Evolutionary conservation across 2,113 vertebrate species (phyloP), one percentile per base, ranked within the genome.

Genomic region (Formicarius rufipectus): DNA sequence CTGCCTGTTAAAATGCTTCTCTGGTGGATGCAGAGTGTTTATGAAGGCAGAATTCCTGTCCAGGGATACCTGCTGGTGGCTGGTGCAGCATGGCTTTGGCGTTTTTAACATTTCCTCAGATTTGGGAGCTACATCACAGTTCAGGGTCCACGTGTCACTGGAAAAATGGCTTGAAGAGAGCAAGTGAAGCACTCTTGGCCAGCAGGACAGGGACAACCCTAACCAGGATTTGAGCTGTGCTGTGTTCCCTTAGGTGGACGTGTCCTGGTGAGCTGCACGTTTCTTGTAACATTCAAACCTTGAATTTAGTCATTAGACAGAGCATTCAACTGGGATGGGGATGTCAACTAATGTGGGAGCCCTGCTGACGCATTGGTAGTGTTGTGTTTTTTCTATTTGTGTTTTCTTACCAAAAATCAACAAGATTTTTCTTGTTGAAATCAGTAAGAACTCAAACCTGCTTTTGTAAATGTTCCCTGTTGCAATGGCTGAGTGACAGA

Each of bases 301-400:
- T 63, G 39, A 88, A 16, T 58, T 35, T 14, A n/a, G 30, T 35
- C 4, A 14, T 56, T 22, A 40, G 33, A 56, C 64, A 22, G 40
- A 35, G 40, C 2, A 0, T 30, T n/a, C n/a, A n/a, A 4, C 31
- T 45, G 64, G 30, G 17, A 16, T 1, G 1, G 37, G 27, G 35
- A 17, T 39, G 33, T 74, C 9, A 55, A 2, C 47, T 53, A 3
- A 5, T 0, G 1, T 6, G 23, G 42, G 39, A 81, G 27, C 33
- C 6, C 30, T 23, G 12, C 45, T 60, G n/a, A 22, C 33, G 3
- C 19, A 0, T n/a, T 22, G 40, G 37, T 10, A 39, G 22, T 42
- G 24, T 4, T 62, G 58, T 12, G 35, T 4, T 85, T 63, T 73
- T 49, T 58, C n/a, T n/a, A n/a, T 83, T 0, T 18, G 15, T 44